phyloP scores from a whole-genome alignment of 2,888 invertebrate species.

The Cerastis rubricosa region DNA sequence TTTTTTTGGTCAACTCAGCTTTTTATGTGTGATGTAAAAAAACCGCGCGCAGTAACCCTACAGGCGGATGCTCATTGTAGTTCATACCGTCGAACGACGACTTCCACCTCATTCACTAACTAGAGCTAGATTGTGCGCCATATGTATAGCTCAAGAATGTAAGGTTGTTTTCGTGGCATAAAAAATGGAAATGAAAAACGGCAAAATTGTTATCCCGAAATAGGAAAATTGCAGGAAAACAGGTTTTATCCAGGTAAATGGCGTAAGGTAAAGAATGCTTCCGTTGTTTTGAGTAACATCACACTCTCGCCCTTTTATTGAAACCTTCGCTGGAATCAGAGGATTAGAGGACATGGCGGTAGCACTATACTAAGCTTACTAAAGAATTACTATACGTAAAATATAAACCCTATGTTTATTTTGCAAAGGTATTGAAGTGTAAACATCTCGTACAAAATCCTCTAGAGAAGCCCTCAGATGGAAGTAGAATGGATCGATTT shows the following conservation, averaged over 20 bases:
- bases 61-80: conserved; percentile 32
- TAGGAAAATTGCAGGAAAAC: not conserved
- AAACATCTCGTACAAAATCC: not conserved
- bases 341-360: not conserved
- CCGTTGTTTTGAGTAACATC: conserved; percentile 68
- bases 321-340: not conserved
- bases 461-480: not conserved
- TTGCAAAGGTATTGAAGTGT: not conserved
- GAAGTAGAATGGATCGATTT: conserved; percentile 1
- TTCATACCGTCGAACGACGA: conserved; percentile 17
- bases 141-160: not conserved
- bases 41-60: conserved; percentile 6
- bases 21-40: conserved; percentile 27
- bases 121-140: not conserved
- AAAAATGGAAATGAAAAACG: not conserved
- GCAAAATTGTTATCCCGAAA: not conserved
- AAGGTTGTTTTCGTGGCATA: too few relatives aligned
- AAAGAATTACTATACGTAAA: not conserved
- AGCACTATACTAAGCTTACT: not conserved
- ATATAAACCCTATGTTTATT: not conserved
- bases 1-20: not conserved
- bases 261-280: conserved; percentile 47
- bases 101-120: not conserved
- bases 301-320: conserved; percentile 35
- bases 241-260: conserved; percentile 54